Evolutionary conservation across 2,113 vertebrate species (phyloP), one percentile per base, ranked within the genome.

Genomic region (Pseudonaja textilis): DNA sequence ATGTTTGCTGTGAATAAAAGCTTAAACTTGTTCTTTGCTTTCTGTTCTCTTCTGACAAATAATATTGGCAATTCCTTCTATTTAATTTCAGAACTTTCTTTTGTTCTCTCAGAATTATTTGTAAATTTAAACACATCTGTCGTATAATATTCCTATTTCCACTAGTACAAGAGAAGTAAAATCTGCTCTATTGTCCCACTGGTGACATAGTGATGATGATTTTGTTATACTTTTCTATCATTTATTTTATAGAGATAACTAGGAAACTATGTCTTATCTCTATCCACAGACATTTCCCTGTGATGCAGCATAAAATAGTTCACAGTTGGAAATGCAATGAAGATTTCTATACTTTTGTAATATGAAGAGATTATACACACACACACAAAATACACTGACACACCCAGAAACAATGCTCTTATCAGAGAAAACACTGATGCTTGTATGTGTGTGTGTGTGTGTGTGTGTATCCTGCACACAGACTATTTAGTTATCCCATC

Each of bases 221-320:
- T 97, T 97, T 96, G 96, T 96, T 96, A 94, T 96, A 93, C 92
- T 95, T 95, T 94, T 96, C 96, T 95, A 95, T 96, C 97, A 94
- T 96, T 97, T 97, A 97, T 97, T 98, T 97, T 95, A 88, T 92
- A 96, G 93, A 96, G 95, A 92, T 97, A 97, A 97, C 96, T 95
- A 94, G 91, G 90, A 95, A 97, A 95, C 93, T 95, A 87, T 89
- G 91, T 96, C 96, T 98, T 97, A 98, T 98, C 97, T 98, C 96
- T 95, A 92, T 94, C 95, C 96, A 97, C 97, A 98, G 97, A 97
- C 90, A 95, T 92, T 96, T 97, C 93, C 94, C 96, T 93, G 95
- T 93, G 92, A 95, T 93, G 94, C 89, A 96, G 95, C 96, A 91
- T 93, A 93, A 97, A 96, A 96, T 96, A 95, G 96, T 96, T 97